Base-by-base conservation (phyloP, 2,888 invertebrate species). In the Agonopterix subpropinquella region DNA sequence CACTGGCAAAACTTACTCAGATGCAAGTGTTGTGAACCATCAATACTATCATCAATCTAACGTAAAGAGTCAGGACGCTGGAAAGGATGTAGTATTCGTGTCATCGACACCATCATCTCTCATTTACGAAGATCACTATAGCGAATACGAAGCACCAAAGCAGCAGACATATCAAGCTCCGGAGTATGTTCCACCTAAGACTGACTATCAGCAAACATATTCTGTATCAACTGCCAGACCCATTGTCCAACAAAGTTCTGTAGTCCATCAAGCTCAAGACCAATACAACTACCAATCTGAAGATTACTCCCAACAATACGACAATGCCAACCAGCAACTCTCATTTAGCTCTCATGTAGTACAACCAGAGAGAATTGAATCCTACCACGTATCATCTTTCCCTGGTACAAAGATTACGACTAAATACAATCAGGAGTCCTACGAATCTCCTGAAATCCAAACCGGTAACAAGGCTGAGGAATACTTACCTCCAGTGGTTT, bases 371-470 rank as follows among this genome's bases (percentile, higher is more conserved):
- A 70, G 61, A 13, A 64, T 77, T 10, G 82, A 80, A 69, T 77
- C 81, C 15, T 58, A 74, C 36, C 77, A 82, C 50, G 64, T 78
- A 13, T 77, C 83, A 18, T 64, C 72, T 0, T 69, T 67, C 55
- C 79, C 82, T 18, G 73, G 70, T 44, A 65, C 69, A 3, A 75
- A 67, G 47, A 59, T 64, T 1, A 67, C 66, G 10, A 71, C 70
- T 5, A 73, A 70, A 52, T 82, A 77, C 51, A 74, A 77, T 44
- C 78, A 79, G 62, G 68, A 68, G 11, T 61, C 63, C 45, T 81
- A 80, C 48, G 73, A 83, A 55, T 62, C 74, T 1, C 84, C 87
- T 36, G 83, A 88, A 62, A 78, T 87, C 49, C 85, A 86, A 62
- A 69, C 73, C 9, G 77, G 62, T 9, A 83, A 85, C 54, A 80